Base-by-base conservation (phyloP, 2,888 invertebrate genomes). In the Lasioglossum calceatum region DNA sequence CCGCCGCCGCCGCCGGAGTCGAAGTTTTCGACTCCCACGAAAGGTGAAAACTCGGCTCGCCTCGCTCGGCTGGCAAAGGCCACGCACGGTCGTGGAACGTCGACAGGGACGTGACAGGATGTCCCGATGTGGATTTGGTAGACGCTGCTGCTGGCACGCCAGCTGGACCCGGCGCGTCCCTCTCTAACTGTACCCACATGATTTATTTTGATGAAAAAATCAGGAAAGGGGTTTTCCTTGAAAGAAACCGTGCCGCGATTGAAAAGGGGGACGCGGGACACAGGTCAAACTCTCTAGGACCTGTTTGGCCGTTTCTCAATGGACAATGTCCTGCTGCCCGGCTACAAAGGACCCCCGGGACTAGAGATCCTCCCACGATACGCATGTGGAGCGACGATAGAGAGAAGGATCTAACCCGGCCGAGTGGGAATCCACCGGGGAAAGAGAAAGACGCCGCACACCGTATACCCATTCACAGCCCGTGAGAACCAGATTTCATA, bases 321-420 rank as follows among this genome's bases (percentile, higher is more conserved):
- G 95, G 95, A 94, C 95, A 95, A 93, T 94, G 95, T 94, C 94
- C 94, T 94, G 94, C 93, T 90, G 89, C 88, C 77, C 79, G 87
- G 84, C 81, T 87, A 95, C 95, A 95, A 96, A 95, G 94, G 95
- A 93, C 94, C 92, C 88, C 88, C 89, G 92, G 88, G 92, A 92
- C 93, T 93, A 92, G 92, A 95, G 95, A 95, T 95, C 95, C 96
- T 96, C 96, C 96, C 96, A 96, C 96, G 96, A 96, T 96, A 95
- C 93, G 95, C 94, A 95, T 95, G 95, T 94, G 93, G 94, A 94
- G 92, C 92, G 93, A 92, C 92, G 92, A 91, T 89, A 89, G 89
- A 89, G 87, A 83, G 89, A 91, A 86, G 70, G 88, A 89, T 81
- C 73, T 78, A 78, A 81, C 77, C 76, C 61, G 81, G 83, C 67